Conservation (phyloP, 2,888 invertebrate genomes). For the Petrolisthes cinctipes region DNA sequence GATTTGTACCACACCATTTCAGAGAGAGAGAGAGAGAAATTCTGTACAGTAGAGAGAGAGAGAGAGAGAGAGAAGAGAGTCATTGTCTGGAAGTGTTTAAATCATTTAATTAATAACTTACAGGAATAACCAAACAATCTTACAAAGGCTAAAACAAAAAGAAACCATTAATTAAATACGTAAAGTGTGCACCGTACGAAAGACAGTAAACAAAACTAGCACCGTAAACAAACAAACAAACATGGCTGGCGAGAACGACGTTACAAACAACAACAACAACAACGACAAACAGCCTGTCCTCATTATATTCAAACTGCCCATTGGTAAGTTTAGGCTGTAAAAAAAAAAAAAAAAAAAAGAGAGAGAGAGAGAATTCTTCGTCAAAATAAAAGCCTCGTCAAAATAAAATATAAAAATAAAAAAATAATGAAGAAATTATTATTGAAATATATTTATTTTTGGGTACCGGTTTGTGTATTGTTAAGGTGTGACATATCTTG, state of each 20-base stretch:
- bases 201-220: too few relatives aligned
- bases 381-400: too few relatives aligned
- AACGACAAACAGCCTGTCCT: conserved; percentile 38
- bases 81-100: background rate
- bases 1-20: too few relatives aligned
- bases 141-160: background rate
- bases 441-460: too few relatives aligned
- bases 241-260: conserved; percentile 8
- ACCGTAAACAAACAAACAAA: background rate
- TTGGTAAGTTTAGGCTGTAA: conserved; percentile 29
- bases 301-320: conserved; percentile 47
- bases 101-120: background rate
- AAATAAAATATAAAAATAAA: too few relatives aligned
- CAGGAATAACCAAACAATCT: background rate
- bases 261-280: background rate
- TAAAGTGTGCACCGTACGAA: background rate
- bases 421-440: too few relatives aligned
- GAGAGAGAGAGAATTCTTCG: background rate
- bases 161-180: background rate
- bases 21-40: background rate
- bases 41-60: background rate
- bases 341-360: too few relatives aligned
- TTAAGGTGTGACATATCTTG: too few relatives aligned
- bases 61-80: background rate
- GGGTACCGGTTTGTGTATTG: too few relatives aligned